phyloP scores from a whole-genome alignment of 2,797 vertebrate genomes.

The Gambusia yucatana region DNA sequence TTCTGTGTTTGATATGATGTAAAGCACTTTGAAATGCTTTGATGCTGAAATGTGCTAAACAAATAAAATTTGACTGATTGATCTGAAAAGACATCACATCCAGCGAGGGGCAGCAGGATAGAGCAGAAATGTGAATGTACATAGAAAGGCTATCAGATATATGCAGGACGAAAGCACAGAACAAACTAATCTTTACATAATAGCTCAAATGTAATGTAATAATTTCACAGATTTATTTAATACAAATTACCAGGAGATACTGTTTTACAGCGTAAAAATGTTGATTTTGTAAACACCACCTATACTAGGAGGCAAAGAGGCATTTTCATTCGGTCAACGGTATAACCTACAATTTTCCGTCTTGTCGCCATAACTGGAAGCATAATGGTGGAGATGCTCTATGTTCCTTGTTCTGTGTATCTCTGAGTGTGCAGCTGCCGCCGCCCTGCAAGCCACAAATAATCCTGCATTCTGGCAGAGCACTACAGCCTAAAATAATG shows the following conservation, averaged over 20 bases:
- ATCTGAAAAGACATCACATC: background rate
- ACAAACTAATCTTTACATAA: conserved; percentile 25
- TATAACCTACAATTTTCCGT: conserved; percentile 65
- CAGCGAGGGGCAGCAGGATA: background rate
- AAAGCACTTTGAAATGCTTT: too few species aligned
- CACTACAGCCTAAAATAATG: conserved; percentile 74
- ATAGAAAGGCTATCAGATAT: background rate
- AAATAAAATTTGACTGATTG: background rate
- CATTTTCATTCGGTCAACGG: conserved; percentile 57
- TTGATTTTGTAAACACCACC: conserved; percentile 48
- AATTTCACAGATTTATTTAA: conserved; percentile 35
- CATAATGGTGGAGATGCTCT: conserved; percentile 61
- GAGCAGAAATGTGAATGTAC: background rate
- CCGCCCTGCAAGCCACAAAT: conserved; percentile 67
- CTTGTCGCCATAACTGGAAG: conserved; percentile 67
- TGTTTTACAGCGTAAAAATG: conserved; percentile 37
- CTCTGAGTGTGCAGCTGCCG: conserved; percentile 73
- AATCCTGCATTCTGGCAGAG: conserved; percentile 71
- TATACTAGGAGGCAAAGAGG: conserved; percentile 34
- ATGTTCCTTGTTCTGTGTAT: conserved; percentile 69
- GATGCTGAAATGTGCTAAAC: too few species aligned
- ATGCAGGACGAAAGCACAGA: conserved; percentile 52
- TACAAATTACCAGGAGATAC: conserved; percentile 25
- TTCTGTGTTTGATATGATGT: too few species aligned
- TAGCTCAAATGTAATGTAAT: conserved; percentile 23